A percentile compares a stretch with the other conserved stretches of the same genome.
phyloP scores from a whole-genome alignment of 2,113 vertebrate species.

The Serinus canaria region DNA sequence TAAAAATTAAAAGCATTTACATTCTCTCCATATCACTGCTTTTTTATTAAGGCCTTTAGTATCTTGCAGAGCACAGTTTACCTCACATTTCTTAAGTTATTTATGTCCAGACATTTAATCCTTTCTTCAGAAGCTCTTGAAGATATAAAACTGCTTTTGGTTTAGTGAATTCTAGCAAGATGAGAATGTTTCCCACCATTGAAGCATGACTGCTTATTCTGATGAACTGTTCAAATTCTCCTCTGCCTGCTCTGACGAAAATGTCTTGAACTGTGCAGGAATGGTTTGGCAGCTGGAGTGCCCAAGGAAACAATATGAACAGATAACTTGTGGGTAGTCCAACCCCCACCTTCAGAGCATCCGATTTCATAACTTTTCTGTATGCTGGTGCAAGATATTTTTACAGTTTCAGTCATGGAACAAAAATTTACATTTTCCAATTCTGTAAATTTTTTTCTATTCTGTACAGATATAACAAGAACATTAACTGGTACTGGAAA shows the following conservation, averaged over 20 bases:
- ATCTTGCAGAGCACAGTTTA: not conserved
- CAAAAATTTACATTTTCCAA: conserved; percentile 5
- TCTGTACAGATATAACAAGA: not conserved
- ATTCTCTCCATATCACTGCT: not conserved
- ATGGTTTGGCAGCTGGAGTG: not conserved
- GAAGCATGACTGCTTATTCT: not conserved
- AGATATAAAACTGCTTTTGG: not conserved
- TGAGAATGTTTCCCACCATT: not conserved
- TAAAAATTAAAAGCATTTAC: not conserved
- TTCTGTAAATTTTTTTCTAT: not conserved
- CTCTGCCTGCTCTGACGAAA: not conserved
- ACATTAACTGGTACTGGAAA: not conserved
- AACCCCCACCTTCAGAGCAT: not conserved
- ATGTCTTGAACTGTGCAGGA: not conserved
- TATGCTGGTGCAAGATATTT: not conserved
- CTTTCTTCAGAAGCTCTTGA: not conserved
- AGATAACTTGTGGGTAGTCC: not conserved
- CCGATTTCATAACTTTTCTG: not conserved
- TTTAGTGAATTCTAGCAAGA: not conserved
- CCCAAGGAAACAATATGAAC: not conserved
- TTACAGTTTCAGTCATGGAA: not conserved
- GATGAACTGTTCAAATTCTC: not conserved
- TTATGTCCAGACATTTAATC: not conserved
- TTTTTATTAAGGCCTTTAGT: not conserved
- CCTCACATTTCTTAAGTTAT: not conserved